phyloP scores from a whole-genome alignment of 2,797 vertebrate genomes.

The Erpetoichthys calabaricus region DNA sequence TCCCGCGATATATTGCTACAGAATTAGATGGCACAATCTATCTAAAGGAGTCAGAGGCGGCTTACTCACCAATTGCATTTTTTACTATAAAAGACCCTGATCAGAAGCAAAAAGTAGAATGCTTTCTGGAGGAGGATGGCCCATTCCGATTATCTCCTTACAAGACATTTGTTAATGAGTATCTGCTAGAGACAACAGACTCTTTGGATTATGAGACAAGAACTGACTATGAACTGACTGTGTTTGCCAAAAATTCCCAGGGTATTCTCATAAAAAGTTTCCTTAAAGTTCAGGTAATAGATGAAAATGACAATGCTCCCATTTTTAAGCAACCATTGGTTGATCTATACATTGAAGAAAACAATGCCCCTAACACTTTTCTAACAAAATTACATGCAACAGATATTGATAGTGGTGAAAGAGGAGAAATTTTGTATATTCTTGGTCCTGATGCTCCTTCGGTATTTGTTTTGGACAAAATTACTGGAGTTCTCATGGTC shows the following conservation, averaged over 20 bases:
- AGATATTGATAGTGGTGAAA: conserved; percentile 74
- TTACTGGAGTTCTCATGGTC: conserved; percentile 76
- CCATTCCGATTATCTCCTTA: conserved; percentile 80
- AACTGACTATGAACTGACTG: conserved; percentile 66
- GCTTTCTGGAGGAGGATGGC: conserved; percentile 71
- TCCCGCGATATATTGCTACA: conserved; percentile 77
- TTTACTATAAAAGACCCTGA: conserved; percentile 81
- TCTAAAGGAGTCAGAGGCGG: conserved; percentile 77
- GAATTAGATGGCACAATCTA: conserved; percentile 74
- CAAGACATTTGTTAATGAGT: conserved; percentile 73
- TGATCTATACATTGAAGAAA: conserved; percentile 84
- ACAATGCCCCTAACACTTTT: conserved; percentile 78
- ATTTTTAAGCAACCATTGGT: conserved; percentile 72
- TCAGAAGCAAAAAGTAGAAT: conserved; percentile 63
- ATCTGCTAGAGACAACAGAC: conserved; percentile 80
- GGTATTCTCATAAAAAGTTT: conserved; percentile 65
- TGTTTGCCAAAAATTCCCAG: conserved; percentile 60
- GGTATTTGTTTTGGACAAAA: conserved; percentile 69
- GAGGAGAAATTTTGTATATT: conserved; percentile 72
- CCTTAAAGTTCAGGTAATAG: conserved; percentile 72
- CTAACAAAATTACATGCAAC: conserved; percentile 74
- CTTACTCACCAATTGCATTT: conserved; percentile 82
- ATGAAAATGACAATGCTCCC: conserved; percentile 90
- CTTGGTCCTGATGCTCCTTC: conserved; percentile 75
- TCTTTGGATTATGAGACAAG: conserved; percentile 76